Conservation (phyloP, 2,888 invertebrate species). For the Standfussiana lucernea region DNA sequence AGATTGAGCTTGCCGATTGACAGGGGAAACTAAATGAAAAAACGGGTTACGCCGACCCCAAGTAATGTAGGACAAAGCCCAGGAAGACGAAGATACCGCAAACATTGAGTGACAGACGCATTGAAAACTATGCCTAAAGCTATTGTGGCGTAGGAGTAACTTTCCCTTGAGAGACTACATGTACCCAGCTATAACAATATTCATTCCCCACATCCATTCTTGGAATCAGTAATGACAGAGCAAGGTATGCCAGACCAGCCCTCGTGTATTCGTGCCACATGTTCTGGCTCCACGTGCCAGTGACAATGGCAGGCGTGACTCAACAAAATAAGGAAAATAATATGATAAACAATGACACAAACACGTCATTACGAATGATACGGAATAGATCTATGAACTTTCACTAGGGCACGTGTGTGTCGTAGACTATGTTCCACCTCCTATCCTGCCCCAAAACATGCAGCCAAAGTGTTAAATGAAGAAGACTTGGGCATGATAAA, state of each 20-base stretch:
- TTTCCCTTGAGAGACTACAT: not conserved
- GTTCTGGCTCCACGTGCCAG: constrained; percentile 52
- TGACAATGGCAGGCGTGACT: constrained; percentile 51
- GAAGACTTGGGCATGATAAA: not conserved
- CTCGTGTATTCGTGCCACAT: constrained; percentile 37
- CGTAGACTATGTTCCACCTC: not conserved
- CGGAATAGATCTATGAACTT: not conserved
- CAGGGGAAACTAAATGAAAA: too few species aligned
- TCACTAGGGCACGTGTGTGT: not conserved
- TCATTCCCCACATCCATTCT: constrained; percentile 10
- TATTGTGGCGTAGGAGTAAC: not conserved
- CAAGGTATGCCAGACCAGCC: constrained; percentile 37
- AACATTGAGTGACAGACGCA: not conserved
- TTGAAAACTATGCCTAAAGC: not conserved
- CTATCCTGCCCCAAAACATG: not conserved
- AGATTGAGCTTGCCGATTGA: too few species aligned
- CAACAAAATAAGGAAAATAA: constrained; percentile 41
- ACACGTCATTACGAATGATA: constrained; percentile 6
- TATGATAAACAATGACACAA: constrained; percentile 32
- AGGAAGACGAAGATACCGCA: too few species aligned
- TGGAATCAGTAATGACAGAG: constrained; percentile 30
- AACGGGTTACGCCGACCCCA: too few species aligned
- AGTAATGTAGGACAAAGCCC: too few species aligned
- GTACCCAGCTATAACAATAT: not conserved
- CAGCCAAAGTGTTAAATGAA: not conserved